Evolutionary conservation across 2,113 vertebrate genomes (phyloP), one percentile per base, ranked within the genome.

Genomic region (Periophthalmus modestus): DNA sequence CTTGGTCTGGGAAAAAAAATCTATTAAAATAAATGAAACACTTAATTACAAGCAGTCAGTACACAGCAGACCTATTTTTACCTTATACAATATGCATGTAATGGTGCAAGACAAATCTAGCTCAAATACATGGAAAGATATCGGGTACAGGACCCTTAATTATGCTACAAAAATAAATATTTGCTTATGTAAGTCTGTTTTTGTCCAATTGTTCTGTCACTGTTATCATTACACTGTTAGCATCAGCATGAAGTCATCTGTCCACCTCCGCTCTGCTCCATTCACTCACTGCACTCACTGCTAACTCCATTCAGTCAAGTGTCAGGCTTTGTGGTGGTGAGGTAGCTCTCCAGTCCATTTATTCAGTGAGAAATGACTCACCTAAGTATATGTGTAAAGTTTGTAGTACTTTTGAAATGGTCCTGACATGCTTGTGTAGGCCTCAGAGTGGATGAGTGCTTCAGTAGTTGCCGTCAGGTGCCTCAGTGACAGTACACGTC

Each of bases 271-370:
- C 75, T 39, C 78, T 70, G 14, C 7, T 2, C 57, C 23, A 75
- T 65, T 39, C 59, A 6, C 57, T 79, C 71, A 71, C 84, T 86
- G 89, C 86, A 90, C 57, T 59, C 57, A 86, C 82, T 85, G 7
- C 19, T 55, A 18, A 89, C 82, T 88, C 79, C 87, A 85, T 88
- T 90, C 85, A 85, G 86, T 91, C 83, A 86, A 63, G 85, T 88
- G 86, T 89, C 90, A 85, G 74, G 79, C 74, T 87, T 91, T 88
- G 16, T 55, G 82, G 83, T 90, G 89, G 90, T 87, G 90, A 89
- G 88, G 81, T 72, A 75, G 81, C 81, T 87, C 61, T 59, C 71
- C 75, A 85, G 86, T 85, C 83, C 85, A 90, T 91, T 91, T 89
- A 80, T 81, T 82, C 83, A 80, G 79, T 66, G 79, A 88, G 81